Percentiles rank a stretch among this genome's conserved stretches.
phyloP scores from a whole-genome alignment of 23 tunicate species.

The Trididemnum miniatum region DNA sequence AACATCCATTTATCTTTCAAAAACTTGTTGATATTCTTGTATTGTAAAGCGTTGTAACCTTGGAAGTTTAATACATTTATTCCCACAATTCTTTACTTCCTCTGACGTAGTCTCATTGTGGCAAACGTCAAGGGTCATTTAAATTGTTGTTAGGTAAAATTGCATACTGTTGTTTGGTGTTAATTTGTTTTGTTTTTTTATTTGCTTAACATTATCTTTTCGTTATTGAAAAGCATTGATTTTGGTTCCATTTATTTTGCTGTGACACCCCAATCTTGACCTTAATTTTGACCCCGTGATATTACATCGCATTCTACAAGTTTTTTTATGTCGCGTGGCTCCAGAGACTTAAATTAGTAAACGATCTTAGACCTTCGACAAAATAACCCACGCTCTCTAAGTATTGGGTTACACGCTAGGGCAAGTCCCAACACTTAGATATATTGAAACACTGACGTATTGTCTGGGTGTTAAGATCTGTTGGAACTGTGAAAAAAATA shows the following conservation, averaged over 20 bases:
- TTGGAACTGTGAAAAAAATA: no score
- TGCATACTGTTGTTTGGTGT: not conserved
- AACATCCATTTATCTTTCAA: no score
- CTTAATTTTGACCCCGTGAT: not conserved
- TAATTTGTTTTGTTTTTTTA: not conserved
- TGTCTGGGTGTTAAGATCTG: no score
- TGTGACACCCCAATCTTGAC: not conserved
- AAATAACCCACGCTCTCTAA: conserved; percentile 3
- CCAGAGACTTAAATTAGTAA: not conserved
- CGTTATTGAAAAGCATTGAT: not conserved
- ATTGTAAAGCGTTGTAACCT: not conserved
- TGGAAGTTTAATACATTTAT: not conserved
- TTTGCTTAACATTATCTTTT: not conserved
- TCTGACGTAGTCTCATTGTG: not conserved
- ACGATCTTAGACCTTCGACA: not conserved
- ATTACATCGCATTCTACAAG: not conserved
- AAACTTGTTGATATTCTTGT: not conserved
- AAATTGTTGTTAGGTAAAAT: not conserved
- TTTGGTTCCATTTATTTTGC: not conserved
- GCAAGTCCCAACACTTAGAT: no score
- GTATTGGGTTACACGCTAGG: not conserved
- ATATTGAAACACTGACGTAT: no score
- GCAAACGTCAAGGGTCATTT: conserved; percentile 18
- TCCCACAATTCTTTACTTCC: conserved; percentile 22
- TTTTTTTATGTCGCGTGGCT: not conserved